Evolutionary conservation across 1,140 invertebrate genomes (phyloP), one percentile per base, ranked within the genome.

Genomic region (Lasioglossum baleicum): DNA sequence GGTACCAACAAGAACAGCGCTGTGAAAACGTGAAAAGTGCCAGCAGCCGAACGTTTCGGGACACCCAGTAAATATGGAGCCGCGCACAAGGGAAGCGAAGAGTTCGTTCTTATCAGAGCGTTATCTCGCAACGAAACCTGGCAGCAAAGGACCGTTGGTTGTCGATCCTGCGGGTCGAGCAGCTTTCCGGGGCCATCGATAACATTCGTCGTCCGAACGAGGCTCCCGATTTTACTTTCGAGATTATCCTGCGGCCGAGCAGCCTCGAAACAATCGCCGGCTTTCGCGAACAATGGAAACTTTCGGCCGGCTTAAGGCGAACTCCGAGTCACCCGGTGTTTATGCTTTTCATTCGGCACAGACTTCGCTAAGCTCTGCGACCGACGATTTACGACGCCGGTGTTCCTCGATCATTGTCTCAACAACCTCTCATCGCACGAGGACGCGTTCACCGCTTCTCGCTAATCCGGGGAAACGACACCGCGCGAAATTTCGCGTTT

Each of bases 101-200:
- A 17, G 35, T 20, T 60, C 26, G 58, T 58, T 40, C 10, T 83
- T 80, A 83, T 83, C 70, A 1, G 13, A 6, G 13, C 26, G 20
- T 79, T 83, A 83, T 83, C 81, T 78, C 13, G n/a, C 5, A 13
- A 17, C 7, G 42, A 40, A 78, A 78, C 53, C 51, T 77, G 48
- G 17, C 63, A 66, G 13, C n/a, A 17, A 31, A 48, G 20, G 26
- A 68, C 11, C 22, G 15, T 7, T 13, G 11, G 8, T 0, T 22
- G 8, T 20, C 7, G 26, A 5, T 58, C 22, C 40, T 35, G 35
- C 15, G 35, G 31, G 11, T 31, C 40, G 53, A 42, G 4, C 42
- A 48, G 22, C 2, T 44, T 73, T 64, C 13, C 22, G 10, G 42
- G 8, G 13, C 48, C 13, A 26, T 66, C 56, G 26, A 72, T 48